Base-by-base conservation (phyloP, 2,797 vertebrate species). In the Anolis apletophallus region DNA sequence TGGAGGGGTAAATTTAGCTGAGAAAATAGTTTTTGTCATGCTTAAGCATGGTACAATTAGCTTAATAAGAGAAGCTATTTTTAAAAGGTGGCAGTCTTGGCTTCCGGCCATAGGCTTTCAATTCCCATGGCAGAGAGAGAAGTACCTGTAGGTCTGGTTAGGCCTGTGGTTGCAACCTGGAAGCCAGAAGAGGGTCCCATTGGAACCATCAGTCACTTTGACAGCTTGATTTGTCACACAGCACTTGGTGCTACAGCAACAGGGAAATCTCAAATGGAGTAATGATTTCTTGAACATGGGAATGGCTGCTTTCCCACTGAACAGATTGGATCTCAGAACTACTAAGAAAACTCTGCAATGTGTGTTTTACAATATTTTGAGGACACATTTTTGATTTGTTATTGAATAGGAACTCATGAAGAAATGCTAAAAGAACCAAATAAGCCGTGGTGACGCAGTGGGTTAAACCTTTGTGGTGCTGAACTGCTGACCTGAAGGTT, bases 41-140 rank as follows among this genome's bases (percentile, higher is more conserved):
- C 76, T 80, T 79, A 54, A 2, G 26, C 69, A 74, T n/a, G 40
- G 59, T 61, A 71, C 76, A 84, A 73, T 84, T 87, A 79, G 40
- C 57, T 80, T 87, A 80, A 87, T 79, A 36, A 74, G 40, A 67
- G 75, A 61, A 83, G 81, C 81, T 87, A 87, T 87, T 87, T 87
- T 84, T 84, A 84, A 84, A 84, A 17, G 32, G 64, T 23, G 3
- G 13, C 32, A 21, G 55, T 40, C 50, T 55, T 87, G 75, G 81
- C 68, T 79, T 73, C 75, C 40, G 14, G 79, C 77, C 76, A 84
- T 52, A 78, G 1, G 13, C 32, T 14, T 76, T 79, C 77, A 57
- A 83, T 83, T 79, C 81, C n/a, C 69, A 19, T 10, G 81, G 34
- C 40, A 19, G 52, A 72, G 36, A 19, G 52, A 78, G 36, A 21